These are phyloP conservation scores for Lucifuga dentata DNA, from an alignment of 2,113 vertebrate genomes.

Conservation along the genomic window DNA sequence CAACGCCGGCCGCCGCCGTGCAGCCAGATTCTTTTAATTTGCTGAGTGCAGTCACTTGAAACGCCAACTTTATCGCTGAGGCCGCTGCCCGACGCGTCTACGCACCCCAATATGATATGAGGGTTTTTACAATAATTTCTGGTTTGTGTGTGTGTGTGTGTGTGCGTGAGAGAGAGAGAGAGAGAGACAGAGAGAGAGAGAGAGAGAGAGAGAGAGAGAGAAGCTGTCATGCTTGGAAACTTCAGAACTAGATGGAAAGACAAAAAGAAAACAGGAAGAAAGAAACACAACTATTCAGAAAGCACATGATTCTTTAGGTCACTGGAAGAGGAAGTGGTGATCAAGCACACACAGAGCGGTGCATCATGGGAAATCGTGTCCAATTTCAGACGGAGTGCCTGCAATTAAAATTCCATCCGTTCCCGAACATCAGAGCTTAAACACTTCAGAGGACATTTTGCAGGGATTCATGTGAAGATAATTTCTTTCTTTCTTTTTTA, in stretches of 20 bases:
- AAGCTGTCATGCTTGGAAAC: slow-evolving; percentile 20
- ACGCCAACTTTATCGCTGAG: slow-evolving; percentile 69
- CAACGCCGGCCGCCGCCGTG: slow-evolving; percentile 7
- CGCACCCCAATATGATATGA: slow-evolving; percentile 66
- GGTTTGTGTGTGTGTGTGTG: slow-evolving; percentile 22
- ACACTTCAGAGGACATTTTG: slow-evolving; percentile 63
- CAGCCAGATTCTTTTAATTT: slow-evolving; percentile 68
- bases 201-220: background rate
- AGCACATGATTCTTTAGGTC: no score
- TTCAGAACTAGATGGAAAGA: slow-evolving; percentile 37
- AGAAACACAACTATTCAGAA: no score
- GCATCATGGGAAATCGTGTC: slow-evolving; percentile 55
- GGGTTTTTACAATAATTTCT: slow-evolving; percentile 54
- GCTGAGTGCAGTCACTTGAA: slow-evolving; percentile 75
- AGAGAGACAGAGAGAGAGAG: background rate
- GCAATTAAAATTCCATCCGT: slow-evolving; percentile 61
- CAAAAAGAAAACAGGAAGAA: slow-evolving; percentile 16
- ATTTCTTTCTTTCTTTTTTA: no score
- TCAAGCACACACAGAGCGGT: slow-evolving; percentile 36
- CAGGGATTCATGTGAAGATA: slow-evolving; percentile 40
- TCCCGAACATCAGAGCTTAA: slow-evolving; percentile 58
- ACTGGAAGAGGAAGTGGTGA: background rate
- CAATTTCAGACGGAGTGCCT: slow-evolving; percentile 34
- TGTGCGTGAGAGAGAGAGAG: slow-evolving; percentile 22
- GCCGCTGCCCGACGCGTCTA: slow-evolving; percentile 34